Percentiles rank a stretch among this genome's conserved stretches.
Conservation (phyloP, 2,888 invertebrate species). For the Lysandra bellargus region DNA sequence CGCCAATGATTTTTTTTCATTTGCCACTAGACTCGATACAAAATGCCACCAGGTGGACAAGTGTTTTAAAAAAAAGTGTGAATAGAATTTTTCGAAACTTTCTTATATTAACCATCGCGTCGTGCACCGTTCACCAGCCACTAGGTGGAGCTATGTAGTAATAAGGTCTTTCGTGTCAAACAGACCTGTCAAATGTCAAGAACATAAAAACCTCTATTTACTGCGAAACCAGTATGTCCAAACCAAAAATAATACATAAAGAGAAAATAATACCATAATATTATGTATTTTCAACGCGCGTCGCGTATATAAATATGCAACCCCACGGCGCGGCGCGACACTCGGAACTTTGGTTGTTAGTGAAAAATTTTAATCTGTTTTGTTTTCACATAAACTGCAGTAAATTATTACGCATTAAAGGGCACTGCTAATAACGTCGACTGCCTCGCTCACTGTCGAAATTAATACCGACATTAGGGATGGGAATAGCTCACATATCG, state of each 20-base stretch:
- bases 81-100: too few relatives aligned
- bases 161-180: too few relatives aligned
- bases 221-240: background rate
- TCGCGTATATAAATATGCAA: background rate
- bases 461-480: conserved; percentile 68
- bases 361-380: conserved; percentile 72
- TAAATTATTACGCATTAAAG: conserved; percentile 78
- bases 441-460: conserved; percentile 73
- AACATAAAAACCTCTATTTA: too few relatives aligned
- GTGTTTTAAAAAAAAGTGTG: too few relatives aligned
- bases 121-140: too few relatives aligned
- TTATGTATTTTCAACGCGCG: background rate
- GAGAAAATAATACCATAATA: background rate
- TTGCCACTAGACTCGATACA: too few relatives aligned
- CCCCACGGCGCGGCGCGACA: background rate
- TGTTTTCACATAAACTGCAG: conserved; percentile 75
- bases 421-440: conserved; percentile 74
- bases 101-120: too few relatives aligned
- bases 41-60: too few relatives aligned
- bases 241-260: too few relatives aligned
- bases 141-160: too few relatives aligned
- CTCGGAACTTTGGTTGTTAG: conserved; percentile 53
- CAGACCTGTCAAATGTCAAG: too few relatives aligned
- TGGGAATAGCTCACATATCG: conserved; percentile 41
- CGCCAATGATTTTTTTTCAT: too few relatives aligned